These are phyloP conservation scores for Trichacis sp. DNA, from an alignment of 2,888 invertebrate species.

Conservation along the genomic window DNA sequence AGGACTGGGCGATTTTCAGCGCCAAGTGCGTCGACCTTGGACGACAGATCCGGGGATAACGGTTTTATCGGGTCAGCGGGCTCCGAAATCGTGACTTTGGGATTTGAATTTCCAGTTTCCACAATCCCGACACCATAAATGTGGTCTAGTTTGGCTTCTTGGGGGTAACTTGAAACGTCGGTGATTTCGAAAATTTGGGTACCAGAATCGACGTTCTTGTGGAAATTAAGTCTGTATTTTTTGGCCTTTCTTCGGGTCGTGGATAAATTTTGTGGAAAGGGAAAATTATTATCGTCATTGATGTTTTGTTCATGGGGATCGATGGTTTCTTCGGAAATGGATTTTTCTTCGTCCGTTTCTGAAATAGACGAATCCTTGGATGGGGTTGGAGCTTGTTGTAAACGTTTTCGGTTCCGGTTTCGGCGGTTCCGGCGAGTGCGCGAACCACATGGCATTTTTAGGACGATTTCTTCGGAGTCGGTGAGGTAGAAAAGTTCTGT, in stretches of 20 bases:
- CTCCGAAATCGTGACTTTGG: conserved; percentile 56
- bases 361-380: conserved; percentile 17
- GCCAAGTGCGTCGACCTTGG: conserved; percentile 46
- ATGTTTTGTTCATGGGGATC: too few relatives aligned
- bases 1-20: conserved; percentile 15
- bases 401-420: conserved; percentile 47
- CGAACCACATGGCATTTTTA: conserved; percentile 48
- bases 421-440: conserved; percentile 45
- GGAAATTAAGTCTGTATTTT: conserved; percentile 46
- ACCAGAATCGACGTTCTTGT: conserved; percentile 50
- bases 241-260: conserved; percentile 38
- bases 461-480: conserved; percentile 20
- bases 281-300: conserved; percentile 35
- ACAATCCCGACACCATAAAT: conserved; percentile 61
- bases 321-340: conserved; percentile 7
- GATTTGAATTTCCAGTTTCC: conserved; percentile 43
- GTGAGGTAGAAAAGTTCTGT: conserved; percentile 51
- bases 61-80: conserved; percentile 53
- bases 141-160: conserved; percentile 58
- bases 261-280: conserved; percentile 36
- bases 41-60: too few relatives aligned
- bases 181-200: conserved; percentile 57
- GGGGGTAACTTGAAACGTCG: conserved; percentile 52
- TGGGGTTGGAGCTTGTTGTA: conserved; percentile 32
- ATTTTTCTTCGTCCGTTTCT: conserved; percentile 18